Conservation (phyloP, 2,113 vertebrate genomes). For the Carassius gibelio region DNA sequence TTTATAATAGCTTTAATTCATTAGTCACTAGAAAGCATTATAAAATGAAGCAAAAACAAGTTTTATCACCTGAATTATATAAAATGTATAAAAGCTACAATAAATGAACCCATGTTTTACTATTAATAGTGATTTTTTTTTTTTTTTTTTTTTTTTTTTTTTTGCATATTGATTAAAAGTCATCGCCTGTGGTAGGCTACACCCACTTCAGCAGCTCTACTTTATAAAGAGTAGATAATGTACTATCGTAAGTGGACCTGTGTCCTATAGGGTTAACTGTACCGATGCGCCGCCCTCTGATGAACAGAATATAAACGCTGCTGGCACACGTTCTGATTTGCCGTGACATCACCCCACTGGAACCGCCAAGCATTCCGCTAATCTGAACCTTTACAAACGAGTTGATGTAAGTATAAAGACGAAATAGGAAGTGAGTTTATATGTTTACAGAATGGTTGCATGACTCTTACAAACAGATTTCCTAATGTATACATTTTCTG, state of each 20-base stretch:
- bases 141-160: background rate
- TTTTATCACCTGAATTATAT: background rate
- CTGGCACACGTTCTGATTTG: background rate
- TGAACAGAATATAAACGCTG: background rate
- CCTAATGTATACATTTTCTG: background rate
- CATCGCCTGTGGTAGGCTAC: background rate
- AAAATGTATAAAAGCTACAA: background rate
- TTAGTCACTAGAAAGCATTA: background rate
- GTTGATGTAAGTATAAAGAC: background rate
- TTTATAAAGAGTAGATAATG: background rate
- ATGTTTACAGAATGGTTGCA: background rate
- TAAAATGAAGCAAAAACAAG: background rate
- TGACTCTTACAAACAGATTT: background rate
- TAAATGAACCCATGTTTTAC: background rate
- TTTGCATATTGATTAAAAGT: background rate
- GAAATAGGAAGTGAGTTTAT: background rate
- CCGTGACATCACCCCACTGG: too few species aligned
- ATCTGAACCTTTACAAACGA: background rate
- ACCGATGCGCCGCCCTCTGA: background rate
- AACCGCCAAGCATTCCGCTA: background rate
- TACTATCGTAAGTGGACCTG: background rate
- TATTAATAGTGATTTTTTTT: background rate
- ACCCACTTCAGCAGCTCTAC: background rate
- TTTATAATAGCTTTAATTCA: background rate
- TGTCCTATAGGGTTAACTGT: background rate